Percentiles rank a stretch among this genome's conserved stretches.
phyloP scores from a whole-genome alignment of 2,113 vertebrate species.

The Gymnorhina tibicen region DNA sequence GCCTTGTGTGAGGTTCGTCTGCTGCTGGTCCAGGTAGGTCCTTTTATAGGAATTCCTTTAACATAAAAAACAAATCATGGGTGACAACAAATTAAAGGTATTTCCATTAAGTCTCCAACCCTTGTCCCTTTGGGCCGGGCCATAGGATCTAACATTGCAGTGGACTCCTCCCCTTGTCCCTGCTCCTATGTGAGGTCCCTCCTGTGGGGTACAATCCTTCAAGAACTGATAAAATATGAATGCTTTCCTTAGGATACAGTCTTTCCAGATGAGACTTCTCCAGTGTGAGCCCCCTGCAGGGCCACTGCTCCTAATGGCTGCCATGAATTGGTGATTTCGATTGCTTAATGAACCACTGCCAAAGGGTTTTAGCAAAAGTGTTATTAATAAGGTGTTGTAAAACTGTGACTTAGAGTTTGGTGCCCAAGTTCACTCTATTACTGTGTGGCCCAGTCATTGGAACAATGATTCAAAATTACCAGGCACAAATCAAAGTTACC shows the following conservation, averaged over 20 bases:
- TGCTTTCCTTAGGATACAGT: background rate
- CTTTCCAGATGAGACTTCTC: background rate
- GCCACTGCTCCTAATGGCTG: background rate
- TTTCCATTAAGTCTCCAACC: background rate
- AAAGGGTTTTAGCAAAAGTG: background rate
- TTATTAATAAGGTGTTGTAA: background rate
- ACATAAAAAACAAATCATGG: background rate
- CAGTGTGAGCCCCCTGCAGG: rapidly evolving
- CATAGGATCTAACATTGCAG: background rate
- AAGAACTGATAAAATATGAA: background rate
- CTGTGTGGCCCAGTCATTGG: background rate
- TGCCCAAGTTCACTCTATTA: background rate
- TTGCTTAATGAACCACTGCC: background rate
- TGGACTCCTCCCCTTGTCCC: background rate
- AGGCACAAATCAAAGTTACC: background rate
- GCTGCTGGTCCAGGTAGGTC: background rate
- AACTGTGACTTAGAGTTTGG: background rate
- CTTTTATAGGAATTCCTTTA: background rate
- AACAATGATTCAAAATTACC: background rate
- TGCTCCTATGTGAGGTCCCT: background rate
- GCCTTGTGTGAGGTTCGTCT: rapidly evolving
- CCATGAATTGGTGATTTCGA: background rate
- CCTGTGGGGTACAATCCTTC: background rate
- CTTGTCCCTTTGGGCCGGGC: rapidly evolving
- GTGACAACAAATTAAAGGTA: background rate